phyloP scores from a whole-genome alignment of 2,888 invertebrate genomes.

The Ophioninae sp. region DNA sequence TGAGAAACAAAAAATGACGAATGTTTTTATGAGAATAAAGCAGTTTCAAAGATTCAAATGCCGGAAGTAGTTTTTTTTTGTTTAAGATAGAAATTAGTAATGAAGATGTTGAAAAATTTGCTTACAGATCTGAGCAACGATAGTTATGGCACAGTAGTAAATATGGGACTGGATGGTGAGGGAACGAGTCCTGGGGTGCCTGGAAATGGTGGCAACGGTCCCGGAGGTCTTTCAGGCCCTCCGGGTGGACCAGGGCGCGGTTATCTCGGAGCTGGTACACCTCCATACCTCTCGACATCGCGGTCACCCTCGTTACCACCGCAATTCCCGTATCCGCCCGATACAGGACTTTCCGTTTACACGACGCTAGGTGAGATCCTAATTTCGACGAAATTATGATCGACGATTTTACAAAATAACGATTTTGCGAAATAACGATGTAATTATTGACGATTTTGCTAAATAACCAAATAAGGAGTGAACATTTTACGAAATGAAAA shows the following conservation, averaged over 20 bases:
- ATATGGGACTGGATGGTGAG: slow-evolving; percentile 91
- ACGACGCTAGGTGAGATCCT: slow-evolving; percentile 88
- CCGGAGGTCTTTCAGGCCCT: slow-evolving; percentile 68
- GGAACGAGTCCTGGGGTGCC: slow-evolving; percentile 89
- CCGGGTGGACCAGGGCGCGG: slow-evolving; percentile 82
- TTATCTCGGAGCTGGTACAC: slow-evolving; percentile 87
- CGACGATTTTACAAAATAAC: too few species aligned
- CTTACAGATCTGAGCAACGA: slow-evolving; percentile 91
- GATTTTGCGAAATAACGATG: background rate
- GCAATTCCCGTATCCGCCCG: slow-evolving; percentile 89
- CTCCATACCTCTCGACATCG: slow-evolving; percentile 89
- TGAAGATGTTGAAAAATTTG: background rate
- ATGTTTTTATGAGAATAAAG: background rate
- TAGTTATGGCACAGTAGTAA: slow-evolving; percentile 92
- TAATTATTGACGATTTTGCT: background rate
- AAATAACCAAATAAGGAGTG: too few species aligned
- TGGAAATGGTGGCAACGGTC: slow-evolving; percentile 80
- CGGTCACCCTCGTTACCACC: slow-evolving; percentile 89
- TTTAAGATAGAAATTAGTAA: background rate
- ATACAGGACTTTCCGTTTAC: slow-evolving; percentile 92
- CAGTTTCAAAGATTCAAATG: background rate
- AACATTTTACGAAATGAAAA: too few species aligned
- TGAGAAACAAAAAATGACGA: background rate
- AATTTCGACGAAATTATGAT: background rate
- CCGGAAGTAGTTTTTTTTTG: background rate